Base-by-base conservation (phyloP, 2,797 vertebrate species). In the Melopsittacus undulatus region DNA sequence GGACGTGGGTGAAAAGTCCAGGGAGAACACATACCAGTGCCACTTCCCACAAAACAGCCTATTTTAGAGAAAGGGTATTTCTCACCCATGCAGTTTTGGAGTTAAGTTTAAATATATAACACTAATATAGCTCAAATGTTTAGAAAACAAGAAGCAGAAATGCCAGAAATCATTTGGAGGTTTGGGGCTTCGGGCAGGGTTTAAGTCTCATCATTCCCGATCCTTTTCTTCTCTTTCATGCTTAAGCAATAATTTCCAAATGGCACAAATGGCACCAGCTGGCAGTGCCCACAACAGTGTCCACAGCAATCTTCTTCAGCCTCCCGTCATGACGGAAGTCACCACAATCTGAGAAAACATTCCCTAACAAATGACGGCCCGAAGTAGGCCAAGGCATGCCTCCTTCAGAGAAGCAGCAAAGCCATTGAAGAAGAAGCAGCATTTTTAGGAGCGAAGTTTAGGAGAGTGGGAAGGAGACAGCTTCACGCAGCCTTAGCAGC, bases 381-480 rank as follows among this genome's bases (percentile, higher is more conserved):
- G 11, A 73, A 84, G 67, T 40, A 77, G 74, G 91, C 85, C 92
- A 97, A 81, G 62, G 63, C 61, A 21, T 49, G 22, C 43, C 52
- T 92, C 62, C 89, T 91, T 81, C 80, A 82, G 73, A 86, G 73
- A 88, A 85, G 70, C 40, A 82, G 74, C 48, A 86, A 91, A 91
- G 70, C 73, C 5, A 1, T 27, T 83, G 80, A 94, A 43, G 79
- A 42, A 95, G 63, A 79, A 92, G 80, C 54, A 92, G 80, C 54
- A 67, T 73, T 91, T 94, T 87, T 69, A 83, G 82, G 84, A 96
- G 66, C 0, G 1, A 87, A 88, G 79, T 75, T 94, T 73, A 94
- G 88, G 42, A 84, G 88, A 94, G 92, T 94, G 88, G 95, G 95
- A 93, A 94, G 95, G 80, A 93, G 78, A 87, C 59, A 82, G 83